Percentiles rank a stretch among this genome's conserved stretches.
Conservation (phyloP, 2,113 vertebrate species). For the Callithrix jacchus region DNA sequence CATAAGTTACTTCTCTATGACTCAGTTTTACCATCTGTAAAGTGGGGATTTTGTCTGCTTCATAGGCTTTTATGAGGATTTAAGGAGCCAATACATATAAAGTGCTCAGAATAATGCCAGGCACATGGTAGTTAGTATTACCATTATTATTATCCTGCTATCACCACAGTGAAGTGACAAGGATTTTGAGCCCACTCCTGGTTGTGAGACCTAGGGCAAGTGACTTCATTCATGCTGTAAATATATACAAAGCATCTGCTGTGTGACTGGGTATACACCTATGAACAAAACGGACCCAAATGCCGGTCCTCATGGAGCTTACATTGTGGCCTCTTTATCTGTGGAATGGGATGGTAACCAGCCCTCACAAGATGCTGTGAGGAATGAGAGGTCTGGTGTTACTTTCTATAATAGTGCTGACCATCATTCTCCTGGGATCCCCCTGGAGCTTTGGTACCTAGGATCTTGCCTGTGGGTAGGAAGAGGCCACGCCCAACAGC, state of each 20-base stretch:
- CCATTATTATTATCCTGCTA: neutral
- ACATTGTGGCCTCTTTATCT: neutral
- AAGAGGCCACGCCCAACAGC: neutral
- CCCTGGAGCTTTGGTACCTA: neutral
- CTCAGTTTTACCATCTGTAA: slow-evolving; percentile 16
- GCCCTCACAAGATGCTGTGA: neutral
- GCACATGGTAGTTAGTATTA: neutral
- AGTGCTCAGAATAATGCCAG: neutral
- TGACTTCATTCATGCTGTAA: slow-evolving; percentile 31
- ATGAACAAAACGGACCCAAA: neutral
- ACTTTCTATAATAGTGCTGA: neutral
- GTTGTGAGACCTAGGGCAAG: neutral
- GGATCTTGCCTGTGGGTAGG: rapidly evolving
- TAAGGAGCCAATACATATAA: neutral
- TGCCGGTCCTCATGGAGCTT: neutral
- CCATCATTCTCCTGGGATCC: neutral
- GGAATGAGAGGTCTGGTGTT: neutral
- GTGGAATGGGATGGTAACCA: neutral
- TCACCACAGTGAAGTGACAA: neutral
- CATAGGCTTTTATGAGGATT: neutral
- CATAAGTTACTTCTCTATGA: neutral
- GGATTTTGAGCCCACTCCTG: neutral
- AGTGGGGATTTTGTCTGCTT: neutral
- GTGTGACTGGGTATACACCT: neutral
- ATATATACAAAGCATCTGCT: neutral